Evolutionary conservation across 2,797 vertebrate species (phyloP).

Genomic region (Acropternis orthonyx): DNA sequence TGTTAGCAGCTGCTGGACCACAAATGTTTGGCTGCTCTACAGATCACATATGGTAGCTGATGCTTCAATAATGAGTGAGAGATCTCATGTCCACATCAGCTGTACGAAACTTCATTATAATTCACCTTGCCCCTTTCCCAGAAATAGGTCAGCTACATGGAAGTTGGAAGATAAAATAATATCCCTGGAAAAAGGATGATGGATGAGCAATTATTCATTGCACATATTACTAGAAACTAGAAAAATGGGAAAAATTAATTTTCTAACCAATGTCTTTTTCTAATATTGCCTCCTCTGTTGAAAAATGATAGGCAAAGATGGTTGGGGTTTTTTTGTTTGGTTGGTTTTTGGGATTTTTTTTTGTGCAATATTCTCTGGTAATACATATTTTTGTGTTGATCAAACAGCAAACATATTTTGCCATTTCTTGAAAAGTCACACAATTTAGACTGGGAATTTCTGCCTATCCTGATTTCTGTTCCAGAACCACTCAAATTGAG

Average conservation of each 20-base stretch:
- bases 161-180: constrained; percentile 3
- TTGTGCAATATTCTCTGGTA: constrained; percentile 13
- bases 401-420: constrained; percentile 63
- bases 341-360: neutral
- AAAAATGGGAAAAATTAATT: neutral
- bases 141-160: neutral
- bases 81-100: constrained; percentile 26
- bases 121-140: constrained; percentile 19
- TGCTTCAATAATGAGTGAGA: constrained; percentile 17
- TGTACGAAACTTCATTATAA: constrained; percentile 21
- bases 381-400: constrained; percentile 65
- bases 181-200: neutral
- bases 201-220: neutral
- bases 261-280: constrained; percentile 32
- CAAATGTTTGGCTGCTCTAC: constrained; percentile 56
- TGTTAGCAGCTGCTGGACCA: constrained; percentile 54
- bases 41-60: constrained; percentile 49
- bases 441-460: constrained; percentile 47
- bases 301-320: constrained; percentile 32
- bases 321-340: too few relatives aligned
- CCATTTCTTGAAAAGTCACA: constrained; percentile 61
- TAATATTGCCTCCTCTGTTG: constrained; percentile 14
- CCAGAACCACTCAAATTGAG: constrained; percentile 64
- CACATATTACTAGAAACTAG: neutral
- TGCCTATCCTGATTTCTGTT: constrained; percentile 68